Percentiles rank a stretch among this genome's conserved stretches.
Conservation (phyloP, 2,797 vertebrate species). For the Takifugu ocellatus region DNA sequence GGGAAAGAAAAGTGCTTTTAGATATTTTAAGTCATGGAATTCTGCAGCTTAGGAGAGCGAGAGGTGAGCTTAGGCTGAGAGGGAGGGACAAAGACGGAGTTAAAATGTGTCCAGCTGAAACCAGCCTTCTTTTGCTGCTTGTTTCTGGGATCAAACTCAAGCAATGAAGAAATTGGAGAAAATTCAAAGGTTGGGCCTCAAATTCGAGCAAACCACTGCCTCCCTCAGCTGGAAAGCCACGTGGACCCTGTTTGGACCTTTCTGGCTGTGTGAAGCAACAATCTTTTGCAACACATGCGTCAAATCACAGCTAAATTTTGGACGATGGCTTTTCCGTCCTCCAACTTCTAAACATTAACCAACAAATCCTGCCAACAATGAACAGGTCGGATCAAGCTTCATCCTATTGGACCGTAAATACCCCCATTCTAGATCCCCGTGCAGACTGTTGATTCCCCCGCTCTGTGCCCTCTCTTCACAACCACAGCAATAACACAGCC, state of each 20-base stretch:
- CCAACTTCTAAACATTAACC: no score
- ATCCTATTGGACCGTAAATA: no score
- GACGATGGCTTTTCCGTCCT: no score
- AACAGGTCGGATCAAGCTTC: no score
- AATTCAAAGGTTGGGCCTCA: slow-evolving; percentile 14
- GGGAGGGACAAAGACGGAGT: slow-evolving; percentile 5
- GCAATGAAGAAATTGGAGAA: slow-evolving; percentile 10
- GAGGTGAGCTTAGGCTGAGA: slow-evolving; percentile 1
- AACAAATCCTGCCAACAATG: no score
- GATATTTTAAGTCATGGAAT: slow-evolving; percentile 15
- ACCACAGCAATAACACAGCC: neutral
- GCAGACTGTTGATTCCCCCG: no score
- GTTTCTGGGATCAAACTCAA: slow-evolving; percentile 26
- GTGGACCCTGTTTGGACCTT: neutral
- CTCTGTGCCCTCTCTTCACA: neutral
- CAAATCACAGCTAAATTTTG: no score
- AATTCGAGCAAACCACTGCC: neutral
- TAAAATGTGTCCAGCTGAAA: slow-evolving; percentile 33
- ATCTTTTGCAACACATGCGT: no score
- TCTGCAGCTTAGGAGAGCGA: slow-evolving; percentile 37
- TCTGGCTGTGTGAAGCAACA: neutral
- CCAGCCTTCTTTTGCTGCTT: slow-evolving; percentile 22
- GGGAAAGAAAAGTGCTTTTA: slow-evolving; percentile 39
- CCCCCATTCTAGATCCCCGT: no score
- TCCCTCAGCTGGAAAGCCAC: slow-evolving; percentile 5